phyloP scores from a whole-genome alignment of 2,797 vertebrate genomes.

The Onychomys arenicola region DNA sequence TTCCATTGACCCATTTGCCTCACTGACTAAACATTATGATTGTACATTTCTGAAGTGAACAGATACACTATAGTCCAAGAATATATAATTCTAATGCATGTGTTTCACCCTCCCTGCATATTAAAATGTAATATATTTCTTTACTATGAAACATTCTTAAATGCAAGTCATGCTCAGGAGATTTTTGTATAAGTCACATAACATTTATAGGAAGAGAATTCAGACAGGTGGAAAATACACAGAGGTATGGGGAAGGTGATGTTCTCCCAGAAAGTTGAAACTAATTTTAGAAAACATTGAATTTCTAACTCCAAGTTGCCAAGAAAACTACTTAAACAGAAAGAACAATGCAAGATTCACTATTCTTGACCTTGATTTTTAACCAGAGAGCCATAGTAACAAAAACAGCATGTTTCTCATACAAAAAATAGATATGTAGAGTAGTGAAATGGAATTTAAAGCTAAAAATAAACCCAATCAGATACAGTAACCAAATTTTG shows the following conservation, averaged over 20 bases:
- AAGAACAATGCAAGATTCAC: neutral
- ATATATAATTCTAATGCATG: neutral
- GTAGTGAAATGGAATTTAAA: neutral
- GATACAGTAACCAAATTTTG: neutral
- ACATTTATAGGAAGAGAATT: neutral
- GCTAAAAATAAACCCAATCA: neutral
- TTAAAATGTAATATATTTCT: neutral
- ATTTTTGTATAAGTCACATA: neutral
- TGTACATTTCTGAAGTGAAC: neutral
- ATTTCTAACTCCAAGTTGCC: neutral
- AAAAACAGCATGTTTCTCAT: too few relatives aligned
- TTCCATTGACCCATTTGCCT: neutral
- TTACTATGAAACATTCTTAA: neutral
- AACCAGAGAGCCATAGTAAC: neutral
- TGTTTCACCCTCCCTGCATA: neutral
- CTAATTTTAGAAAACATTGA: neutral
- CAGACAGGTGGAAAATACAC: neutral
- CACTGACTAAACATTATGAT: neutral
- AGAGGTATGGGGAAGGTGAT: neutral
- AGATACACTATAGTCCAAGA: neutral
- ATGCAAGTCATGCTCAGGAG: neutral
- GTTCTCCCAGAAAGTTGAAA: neutral
- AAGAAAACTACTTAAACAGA: neutral
- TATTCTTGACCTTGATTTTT: neutral
- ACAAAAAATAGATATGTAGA: neutral